Percentiles rank a stretch among this genome's conserved stretches.
phyloP scores from a whole-genome alignment of 2,888 invertebrate species.

The Crematogaster levior region DNA sequence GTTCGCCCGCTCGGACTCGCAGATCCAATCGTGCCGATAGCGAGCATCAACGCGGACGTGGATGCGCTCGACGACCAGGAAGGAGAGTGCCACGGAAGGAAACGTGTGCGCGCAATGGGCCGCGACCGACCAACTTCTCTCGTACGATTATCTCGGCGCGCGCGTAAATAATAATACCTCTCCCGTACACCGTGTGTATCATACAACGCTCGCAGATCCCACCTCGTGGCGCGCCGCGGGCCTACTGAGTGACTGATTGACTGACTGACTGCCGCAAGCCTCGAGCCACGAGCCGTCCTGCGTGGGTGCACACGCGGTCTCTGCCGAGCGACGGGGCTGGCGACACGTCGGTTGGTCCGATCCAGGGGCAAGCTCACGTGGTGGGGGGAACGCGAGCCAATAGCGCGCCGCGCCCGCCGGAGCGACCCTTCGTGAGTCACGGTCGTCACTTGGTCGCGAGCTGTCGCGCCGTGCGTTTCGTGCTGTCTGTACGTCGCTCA shows the following conservation, averaged over 20 bases:
- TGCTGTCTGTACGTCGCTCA: background rate
- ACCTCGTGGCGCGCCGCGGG: conserved; percentile 83
- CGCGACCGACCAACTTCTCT: conserved; percentile 1
- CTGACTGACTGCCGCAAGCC: conserved; percentile 77
- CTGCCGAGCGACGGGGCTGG: conserved; percentile 60
- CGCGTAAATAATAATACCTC: conserved; percentile 18
- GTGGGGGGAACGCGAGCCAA: conserved; percentile 78
- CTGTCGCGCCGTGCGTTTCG: conserved; percentile 65
- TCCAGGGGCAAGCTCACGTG: conserved; percentile 65
- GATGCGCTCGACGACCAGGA: background rate
- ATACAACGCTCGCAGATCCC: conserved; percentile 67
- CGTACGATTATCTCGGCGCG: conserved; percentile 3
- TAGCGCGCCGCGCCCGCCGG: conserved; percentile 63
- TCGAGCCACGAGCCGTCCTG: conserved; percentile 78
- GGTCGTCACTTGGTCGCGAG: conserved; percentile 76
- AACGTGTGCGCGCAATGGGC: background rate
- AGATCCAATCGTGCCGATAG: conserved; percentile 26
- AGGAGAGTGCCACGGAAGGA: background rate
- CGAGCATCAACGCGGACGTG: conserved; percentile 33
- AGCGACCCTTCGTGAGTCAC: conserved; percentile 59
- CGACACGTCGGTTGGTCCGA: conserved; percentile 72
- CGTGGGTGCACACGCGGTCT: conserved; percentile 83
- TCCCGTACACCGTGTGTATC: background rate
- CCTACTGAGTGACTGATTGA: conserved; percentile 83
- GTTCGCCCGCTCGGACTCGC: conserved; percentile 43